A percentile compares a stretch with the other conserved stretches of the same genome.
Evolutionary conservation across 2,113 vertebrate genomes (phyloP).

Genomic region (Corvus moneduloides): DNA sequence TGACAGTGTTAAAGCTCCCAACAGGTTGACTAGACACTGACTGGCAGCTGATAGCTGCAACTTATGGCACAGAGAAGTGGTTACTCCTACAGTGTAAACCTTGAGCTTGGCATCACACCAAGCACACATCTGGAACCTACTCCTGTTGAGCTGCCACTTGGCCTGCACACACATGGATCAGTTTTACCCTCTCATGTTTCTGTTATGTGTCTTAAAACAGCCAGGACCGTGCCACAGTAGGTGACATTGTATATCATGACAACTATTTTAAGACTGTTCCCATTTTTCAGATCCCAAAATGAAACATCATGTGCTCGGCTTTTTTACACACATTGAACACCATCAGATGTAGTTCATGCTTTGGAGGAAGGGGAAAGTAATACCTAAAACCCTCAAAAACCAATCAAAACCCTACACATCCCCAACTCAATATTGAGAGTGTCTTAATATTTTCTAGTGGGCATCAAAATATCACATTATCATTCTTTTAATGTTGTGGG

Average conservation of each 20-base stretch:
- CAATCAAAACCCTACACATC: neutral
- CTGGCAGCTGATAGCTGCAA: neutral
- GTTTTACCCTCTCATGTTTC: neutral
- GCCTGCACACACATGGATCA: neutral
- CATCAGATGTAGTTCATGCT: neutral
- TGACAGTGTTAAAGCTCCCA: neutral
- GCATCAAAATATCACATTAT: neutral
- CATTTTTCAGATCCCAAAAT: neutral
- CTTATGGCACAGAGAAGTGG: neutral
- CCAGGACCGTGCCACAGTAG: neutral
- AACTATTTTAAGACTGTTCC: neutral
- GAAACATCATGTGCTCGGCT: neutral
- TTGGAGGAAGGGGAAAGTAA: neutral
- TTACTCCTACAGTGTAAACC: neutral
- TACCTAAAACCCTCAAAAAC: neutral
- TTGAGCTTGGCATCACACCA: accelerated
- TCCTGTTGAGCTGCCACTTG: neutral
- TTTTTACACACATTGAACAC: neutral
- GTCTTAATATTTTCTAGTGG: neutral
- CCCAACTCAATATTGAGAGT: neutral
- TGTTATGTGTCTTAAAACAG: neutral
- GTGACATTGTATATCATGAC: neutral
- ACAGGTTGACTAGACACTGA: neutral
- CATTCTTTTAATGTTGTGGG: neutral
- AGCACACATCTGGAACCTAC: accelerated